A percentile compares a stretch with the other conserved stretches of the same genome.
Evolutionary conservation across 1,140 invertebrate species (phyloP).

Genomic region (Apolygus lucorum): DNA sequence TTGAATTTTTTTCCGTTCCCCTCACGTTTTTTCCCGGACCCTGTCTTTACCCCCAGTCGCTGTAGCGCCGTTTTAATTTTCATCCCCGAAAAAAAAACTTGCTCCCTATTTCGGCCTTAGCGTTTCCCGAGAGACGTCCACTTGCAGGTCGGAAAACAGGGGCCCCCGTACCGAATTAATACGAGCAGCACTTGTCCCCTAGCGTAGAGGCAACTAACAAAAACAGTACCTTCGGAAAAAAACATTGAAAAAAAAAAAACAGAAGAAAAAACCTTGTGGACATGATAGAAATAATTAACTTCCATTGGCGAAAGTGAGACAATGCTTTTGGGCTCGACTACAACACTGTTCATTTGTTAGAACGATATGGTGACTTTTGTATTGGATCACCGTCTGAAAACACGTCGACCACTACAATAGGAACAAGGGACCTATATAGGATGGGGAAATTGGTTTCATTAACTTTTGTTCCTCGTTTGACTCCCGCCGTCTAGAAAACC

Average conservation of each 20-base stretch:
- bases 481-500: too few relatives aligned
- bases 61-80: background rate
- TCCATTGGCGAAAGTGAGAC: background rate
- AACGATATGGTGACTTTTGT: background rate
- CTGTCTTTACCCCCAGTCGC: background rate
- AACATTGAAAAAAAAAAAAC: background rate
- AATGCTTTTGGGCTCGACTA: background rate
- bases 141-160: background rate
- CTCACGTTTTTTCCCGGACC: background rate
- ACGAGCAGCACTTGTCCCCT: background rate
- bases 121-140: background rate
- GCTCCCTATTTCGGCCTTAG: background rate
- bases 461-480: too few relatives aligned
- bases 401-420: too few relatives aligned
- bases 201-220: background rate
- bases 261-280: background rate
- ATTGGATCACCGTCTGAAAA: background rate
- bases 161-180: background rate
- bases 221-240: background rate
- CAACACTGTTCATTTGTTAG: background rate
- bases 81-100: background rate
- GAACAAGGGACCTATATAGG: too few relatives aligned
- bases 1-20: background rate
- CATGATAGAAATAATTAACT: background rate
- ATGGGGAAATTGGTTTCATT: too few relatives aligned